Evolutionary conservation across 2,113 vertebrate genomes (phyloP).

Genomic region (Ceyx cyanopectus): DNA sequence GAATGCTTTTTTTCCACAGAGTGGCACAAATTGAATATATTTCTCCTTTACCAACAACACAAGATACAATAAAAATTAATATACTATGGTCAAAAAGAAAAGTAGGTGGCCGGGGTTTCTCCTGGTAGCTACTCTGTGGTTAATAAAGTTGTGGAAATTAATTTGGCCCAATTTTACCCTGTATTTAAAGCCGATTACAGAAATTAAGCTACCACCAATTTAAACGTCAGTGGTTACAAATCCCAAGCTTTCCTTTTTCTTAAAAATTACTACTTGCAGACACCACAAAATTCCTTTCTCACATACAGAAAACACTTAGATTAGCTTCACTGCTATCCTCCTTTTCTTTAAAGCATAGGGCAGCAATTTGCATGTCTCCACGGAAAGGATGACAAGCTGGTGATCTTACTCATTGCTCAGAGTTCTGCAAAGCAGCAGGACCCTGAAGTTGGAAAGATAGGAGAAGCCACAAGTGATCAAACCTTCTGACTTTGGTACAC

Average conservation of each 20-base stretch:
- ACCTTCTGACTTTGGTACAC: background rate
- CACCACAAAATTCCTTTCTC: background rate
- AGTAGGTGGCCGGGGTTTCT: background rate
- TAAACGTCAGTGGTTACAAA: background rate
- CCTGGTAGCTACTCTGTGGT: background rate
- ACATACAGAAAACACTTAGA: background rate
- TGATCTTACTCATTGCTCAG: background rate
- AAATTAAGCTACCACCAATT: background rate
- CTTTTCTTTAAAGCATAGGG: background rate
- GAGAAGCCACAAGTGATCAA: background rate
- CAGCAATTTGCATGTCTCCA: background rate
- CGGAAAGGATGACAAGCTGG: background rate
- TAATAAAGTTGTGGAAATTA: background rate
- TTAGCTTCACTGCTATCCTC: background rate
- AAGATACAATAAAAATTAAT: background rate
- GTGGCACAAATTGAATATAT: background rate
- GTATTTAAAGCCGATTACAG: background rate
- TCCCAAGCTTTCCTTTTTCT: background rate
- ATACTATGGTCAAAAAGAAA: background rate
- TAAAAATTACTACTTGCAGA: conserved; percentile 12
- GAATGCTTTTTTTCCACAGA: background rate
- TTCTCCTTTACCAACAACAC: background rate
- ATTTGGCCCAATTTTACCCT: background rate
- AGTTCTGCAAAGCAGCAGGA: background rate
- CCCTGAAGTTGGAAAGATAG: background rate